Evolutionary conservation across 2,797 vertebrate species (phyloP).

Genomic region (Cygnus olor): DNA sequence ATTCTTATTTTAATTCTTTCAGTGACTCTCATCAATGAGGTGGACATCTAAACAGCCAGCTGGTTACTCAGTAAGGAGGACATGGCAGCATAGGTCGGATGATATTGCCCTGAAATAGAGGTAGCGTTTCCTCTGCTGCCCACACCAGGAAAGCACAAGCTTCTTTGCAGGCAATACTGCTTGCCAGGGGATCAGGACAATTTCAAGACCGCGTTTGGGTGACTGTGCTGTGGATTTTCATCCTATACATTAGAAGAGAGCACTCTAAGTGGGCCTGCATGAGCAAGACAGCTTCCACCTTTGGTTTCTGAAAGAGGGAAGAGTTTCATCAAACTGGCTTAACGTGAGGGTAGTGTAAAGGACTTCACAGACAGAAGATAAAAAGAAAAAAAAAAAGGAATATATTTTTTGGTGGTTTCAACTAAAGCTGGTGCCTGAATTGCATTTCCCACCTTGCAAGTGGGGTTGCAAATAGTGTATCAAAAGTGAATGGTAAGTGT

Average conservation of each 20-base stretch:
- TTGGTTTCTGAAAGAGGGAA: neutral
- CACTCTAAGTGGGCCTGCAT: neutral
- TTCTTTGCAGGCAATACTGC: neutral
- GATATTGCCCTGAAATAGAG: neutral
- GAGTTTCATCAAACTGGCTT: neutral
- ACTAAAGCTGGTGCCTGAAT: neutral
- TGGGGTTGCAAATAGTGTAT: neutral
- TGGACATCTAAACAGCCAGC: neutral
- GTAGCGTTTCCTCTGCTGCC: neutral
- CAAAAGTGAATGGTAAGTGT: neutral
- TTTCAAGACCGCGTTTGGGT: neutral
- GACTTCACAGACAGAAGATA: neutral
- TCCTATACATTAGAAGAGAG: neutral
- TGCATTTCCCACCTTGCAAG: neutral
- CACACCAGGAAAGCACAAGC: neutral
- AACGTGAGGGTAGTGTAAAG: neutral
- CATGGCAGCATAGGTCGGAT: neutral
- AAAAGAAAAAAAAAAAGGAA: neutral
- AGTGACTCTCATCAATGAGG: neutral
- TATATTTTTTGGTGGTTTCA: neutral
- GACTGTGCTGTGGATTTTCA: neutral
- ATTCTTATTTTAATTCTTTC: neutral
- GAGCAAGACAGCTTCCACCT: neutral
- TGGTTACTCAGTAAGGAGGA: neutral
- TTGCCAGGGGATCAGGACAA: neutral